Percentiles rank a stretch among this genome's conserved stretches.
phyloP scores from a whole-genome alignment of 2,888 invertebrate genomes.

The Trileptium ribeirensis region DNA sequence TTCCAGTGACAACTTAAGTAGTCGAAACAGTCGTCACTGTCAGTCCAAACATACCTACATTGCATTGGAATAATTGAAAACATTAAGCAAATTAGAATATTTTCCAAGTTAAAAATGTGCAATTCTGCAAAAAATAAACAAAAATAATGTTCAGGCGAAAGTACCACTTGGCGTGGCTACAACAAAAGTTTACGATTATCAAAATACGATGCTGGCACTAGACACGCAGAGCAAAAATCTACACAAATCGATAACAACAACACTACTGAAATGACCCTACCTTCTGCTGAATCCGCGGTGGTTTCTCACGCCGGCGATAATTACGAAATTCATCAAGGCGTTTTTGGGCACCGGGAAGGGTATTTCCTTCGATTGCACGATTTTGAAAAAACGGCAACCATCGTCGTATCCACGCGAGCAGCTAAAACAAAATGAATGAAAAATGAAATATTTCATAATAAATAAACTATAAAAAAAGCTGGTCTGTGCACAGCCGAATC shows the following conservation, averaged over 20 bases:
- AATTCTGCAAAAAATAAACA: too few species aligned
- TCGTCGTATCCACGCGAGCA: constrained; percentile 95
- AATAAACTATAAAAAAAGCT: too few species aligned
- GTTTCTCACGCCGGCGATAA: constrained; percentile 97
- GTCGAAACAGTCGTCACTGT: too few species aligned
- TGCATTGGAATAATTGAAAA: too few species aligned
- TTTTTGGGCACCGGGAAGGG: constrained; percentile 88
- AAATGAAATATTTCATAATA: too few species aligned
- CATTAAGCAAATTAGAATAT: too few species aligned
- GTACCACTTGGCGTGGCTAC: background rate
- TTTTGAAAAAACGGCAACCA: constrained; percentile 97
- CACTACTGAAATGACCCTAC: too few species aligned
- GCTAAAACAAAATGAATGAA: constrained; percentile 61
- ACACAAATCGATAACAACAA: too few species aligned
- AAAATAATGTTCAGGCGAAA: background rate
- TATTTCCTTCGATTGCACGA: constrained; percentile 67
- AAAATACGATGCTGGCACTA: background rate
- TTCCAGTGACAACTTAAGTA: too few species aligned
- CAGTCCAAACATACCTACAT: too few species aligned
- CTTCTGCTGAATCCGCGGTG: constrained; percentile 97
- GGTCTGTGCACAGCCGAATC: too few species aligned
- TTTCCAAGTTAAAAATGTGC: too few species aligned
- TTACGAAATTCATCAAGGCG: constrained; percentile 97
- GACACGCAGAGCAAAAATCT: background rate
- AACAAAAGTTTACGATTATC: background rate